phyloP scores from a whole-genome alignment of 2,113 vertebrate species.

The Ammodramus savannarum region DNA sequence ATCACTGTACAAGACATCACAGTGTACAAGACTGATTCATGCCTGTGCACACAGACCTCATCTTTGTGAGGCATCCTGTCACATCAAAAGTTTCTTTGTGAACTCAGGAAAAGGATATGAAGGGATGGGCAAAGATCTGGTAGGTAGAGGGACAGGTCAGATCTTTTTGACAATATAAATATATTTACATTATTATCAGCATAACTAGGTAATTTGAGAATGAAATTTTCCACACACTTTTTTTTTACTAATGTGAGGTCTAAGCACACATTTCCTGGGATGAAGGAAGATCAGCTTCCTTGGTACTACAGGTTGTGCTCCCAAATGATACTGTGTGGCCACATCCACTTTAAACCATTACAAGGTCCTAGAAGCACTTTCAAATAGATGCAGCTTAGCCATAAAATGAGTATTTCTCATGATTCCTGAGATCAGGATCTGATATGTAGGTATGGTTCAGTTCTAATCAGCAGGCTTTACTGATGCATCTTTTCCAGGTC shows the following conservation, averaged over 20 bases:
- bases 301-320: background rate
- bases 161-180: background rate
- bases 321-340: accelerated
- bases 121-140: background rate
- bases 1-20: background rate
- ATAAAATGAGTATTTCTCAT: background rate
- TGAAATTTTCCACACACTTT: background rate
- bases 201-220: background rate
- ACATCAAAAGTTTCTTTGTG: background rate
- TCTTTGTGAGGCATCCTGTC: background rate
- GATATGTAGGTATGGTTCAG: background rate
- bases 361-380: background rate
- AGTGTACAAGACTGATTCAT: background rate
- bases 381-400: background rate
- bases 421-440: background rate
- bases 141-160: background rate
- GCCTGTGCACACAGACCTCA: background rate
- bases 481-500: background rate
- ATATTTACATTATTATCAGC: background rate
- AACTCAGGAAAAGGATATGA: background rate
- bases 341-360: background rate
- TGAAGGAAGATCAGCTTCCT: background rate
- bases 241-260: background rate
- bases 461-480: background rate
- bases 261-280: background rate